These are phyloP conservation scores for Saturnia japonica DNA, from an alignment of 2,888 invertebrate genomes.

Conservation along the genomic window DNA sequence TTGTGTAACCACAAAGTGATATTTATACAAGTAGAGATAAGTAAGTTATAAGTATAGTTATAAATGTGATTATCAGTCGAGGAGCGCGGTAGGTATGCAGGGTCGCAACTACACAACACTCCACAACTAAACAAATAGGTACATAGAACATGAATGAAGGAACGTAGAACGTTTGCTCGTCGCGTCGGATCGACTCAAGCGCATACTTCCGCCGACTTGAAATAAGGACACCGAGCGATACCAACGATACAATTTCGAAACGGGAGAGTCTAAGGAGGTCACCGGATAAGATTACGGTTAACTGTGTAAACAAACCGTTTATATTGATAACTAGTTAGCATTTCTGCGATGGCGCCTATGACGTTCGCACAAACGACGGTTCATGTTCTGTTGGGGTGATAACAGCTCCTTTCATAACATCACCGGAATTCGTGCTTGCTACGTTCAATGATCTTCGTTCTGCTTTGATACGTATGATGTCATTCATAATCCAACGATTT, in stretches of 20 bases:
- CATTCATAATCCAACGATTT: conserved; percentile 9
- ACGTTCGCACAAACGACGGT: conserved; percentile 56
- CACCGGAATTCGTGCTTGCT: conserved; percentile 26
- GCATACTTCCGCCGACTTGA: conserved; percentile 72
- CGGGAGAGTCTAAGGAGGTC: conserved; percentile 80
- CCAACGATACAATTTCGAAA: conserved; percentile 77
- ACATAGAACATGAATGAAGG: conserved; percentile 68
- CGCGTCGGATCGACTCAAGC: conserved; percentile 52
- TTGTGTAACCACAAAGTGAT: not conserved
- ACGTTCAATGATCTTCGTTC: conserved; percentile 32
- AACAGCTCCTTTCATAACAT: conserved; percentile 45
- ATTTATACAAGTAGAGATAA: conserved; percentile 1
- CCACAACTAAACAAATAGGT: conserved; percentile 69
- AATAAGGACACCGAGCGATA: conserved; percentile 76
- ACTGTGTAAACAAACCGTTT: conserved; percentile 81
- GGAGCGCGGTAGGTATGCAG: conserved; percentile 48
- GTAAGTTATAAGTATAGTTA: not conserved
- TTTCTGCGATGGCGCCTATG: conserved; percentile 77
- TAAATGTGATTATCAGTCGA: not conserved
- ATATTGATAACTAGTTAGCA: conserved; percentile 78
- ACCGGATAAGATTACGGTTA: conserved; percentile 81
- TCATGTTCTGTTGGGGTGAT: conserved; percentile 46
- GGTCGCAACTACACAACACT: conserved; percentile 7
- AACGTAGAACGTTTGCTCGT: conserved; percentile 63
- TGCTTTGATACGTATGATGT: conserved; percentile 12